Evolutionary conservation across 2,888 invertebrate genomes (phyloP), one percentile per base, ranked within the genome.

Genomic region (Tridacna gigas): DNA sequence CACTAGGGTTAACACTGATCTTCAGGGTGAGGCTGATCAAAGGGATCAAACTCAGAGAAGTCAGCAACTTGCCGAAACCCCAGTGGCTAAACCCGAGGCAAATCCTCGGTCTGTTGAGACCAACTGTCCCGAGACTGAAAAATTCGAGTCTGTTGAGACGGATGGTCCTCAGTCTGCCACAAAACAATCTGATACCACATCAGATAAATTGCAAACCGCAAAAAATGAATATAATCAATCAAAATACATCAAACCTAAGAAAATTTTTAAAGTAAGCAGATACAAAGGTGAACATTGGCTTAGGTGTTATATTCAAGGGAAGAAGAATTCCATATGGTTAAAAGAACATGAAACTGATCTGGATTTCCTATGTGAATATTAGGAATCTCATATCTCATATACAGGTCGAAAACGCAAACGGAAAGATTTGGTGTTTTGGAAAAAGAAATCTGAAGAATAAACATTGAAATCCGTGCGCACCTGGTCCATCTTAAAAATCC

Each of bases 201-300:
- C 47, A 47, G 71, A 22, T 47, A n/a, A 63, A 11, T 7, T 11
- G 63, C 63, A 11, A 22, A 5, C 63, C 4, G 63, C 22, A 11
- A n/a, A 22, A 25, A 5, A 5, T 63, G 63, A 11, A 11, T 11
- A 63, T n/a, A 63, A 63, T 63, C 63, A 63, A 63, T 11, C 63
- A 63, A 63, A 63, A 11, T 63, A 63, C 63, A 63, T 63, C n/a
- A 71, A 47, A 47, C 71, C 71, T 45, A 47, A 71, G 13, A 37
- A 47, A 37, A 47, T 71, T 15, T 37, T 71, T 11, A 47, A 71
- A 20, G 71, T 71, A 22, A 71, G 45, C 22, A 71, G 45, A 47
- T 71, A 71, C 47, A 47, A 47, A 45, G 71, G 37, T 47, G 45
- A 71, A 71, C 45, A 47, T 47, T 71, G 71, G 71, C 47, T 71